phyloP scores from a whole-genome alignment of 2,888 invertebrate genomes.

The Brenthis daphne region DNA sequence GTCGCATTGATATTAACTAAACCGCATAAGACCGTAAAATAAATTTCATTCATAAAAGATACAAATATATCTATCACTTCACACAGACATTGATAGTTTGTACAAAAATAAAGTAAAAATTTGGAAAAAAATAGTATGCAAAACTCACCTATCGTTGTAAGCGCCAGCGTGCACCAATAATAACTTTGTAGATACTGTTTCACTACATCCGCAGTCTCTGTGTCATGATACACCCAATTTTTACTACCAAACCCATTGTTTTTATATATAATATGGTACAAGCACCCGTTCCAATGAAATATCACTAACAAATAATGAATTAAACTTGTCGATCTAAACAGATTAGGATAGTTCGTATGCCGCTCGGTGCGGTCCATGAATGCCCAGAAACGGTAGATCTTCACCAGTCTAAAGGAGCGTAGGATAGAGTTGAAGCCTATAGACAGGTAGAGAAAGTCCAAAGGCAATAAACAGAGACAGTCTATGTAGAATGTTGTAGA shows the following conservation, averaged over 20 bases:
- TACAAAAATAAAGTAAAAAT: slow-evolving; percentile 9
- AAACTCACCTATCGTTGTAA: slow-evolving; percentile 94
- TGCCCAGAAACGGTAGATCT: slow-evolving; percentile 99
- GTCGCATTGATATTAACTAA: neutral
- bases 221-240: slow-evolving; percentile 95
- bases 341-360: slow-evolving; percentile 99
- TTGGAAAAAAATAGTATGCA: slow-evolving; percentile 26
- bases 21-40: neutral
- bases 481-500: slow-evolving; percentile 98
- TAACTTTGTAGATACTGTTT: slow-evolving; percentile 98
- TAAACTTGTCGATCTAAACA: slow-evolving; percentile 94
- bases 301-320: slow-evolving; percentile 98
- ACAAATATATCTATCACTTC: slow-evolving; percentile 10
- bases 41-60: slow-evolving; percentile 7
- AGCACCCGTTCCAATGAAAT: slow-evolving; percentile 99
- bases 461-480: slow-evolving; percentile 97
- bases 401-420: slow-evolving; percentile 96
- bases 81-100: slow-evolving; percentile 19
- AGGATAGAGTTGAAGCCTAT: slow-evolving; percentile 98
- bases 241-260: slow-evolving; percentile 97
- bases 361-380: slow-evolving; percentile 99
- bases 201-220: slow-evolving; percentile 93
- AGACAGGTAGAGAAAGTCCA: slow-evolving; percentile 98
- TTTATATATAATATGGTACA: slow-evolving; percentile 98
- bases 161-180: slow-evolving; percentile 98